phyloP scores from a whole-genome alignment of 2,888 invertebrate species.

The Polia nebulosa region DNA sequence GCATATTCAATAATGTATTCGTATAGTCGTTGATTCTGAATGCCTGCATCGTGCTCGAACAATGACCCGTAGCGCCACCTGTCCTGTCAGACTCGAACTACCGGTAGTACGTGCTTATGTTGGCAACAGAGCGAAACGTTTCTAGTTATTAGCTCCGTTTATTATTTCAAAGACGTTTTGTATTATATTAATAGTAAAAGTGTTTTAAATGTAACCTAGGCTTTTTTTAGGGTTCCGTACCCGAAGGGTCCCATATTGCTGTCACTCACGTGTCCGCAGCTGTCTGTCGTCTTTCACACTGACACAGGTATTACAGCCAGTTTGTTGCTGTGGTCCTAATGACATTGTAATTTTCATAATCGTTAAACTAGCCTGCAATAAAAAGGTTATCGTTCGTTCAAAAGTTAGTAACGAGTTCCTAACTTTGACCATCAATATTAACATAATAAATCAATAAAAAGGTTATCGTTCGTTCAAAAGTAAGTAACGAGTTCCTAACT shows the following conservation, averaged over 20 bases:
- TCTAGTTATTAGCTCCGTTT: background rate
- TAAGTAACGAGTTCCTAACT: slow-evolving; percentile 17
- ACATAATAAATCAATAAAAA: background rate
- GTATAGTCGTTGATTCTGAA: too few species aligned
- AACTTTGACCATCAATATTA: background rate
- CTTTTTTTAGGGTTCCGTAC: too few species aligned
- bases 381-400: slow-evolving; percentile 11
- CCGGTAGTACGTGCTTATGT: slow-evolving; percentile 35
- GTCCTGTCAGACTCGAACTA: slow-evolving; percentile 55
- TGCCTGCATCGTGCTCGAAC: slow-evolving; percentile 47
- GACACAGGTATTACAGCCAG: too few species aligned
- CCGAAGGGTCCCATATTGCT: too few species aligned
- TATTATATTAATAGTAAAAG: background rate
- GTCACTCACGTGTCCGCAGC: too few species aligned
- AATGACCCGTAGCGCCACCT: slow-evolving; percentile 66
- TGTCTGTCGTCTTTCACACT: too few species aligned
- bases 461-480: background rate
- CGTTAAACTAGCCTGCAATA: slow-evolving; percentile 6
- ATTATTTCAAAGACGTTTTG: background rate
- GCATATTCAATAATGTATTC: slow-evolving; percentile 62
- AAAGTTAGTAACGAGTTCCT: slow-evolving; percentile 21
- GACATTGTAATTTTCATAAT: slow-evolving; percentile 29
- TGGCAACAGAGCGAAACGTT: slow-evolving; percentile 31
- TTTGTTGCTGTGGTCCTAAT: slow-evolving; percentile 3
- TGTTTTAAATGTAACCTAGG: too few species aligned